phyloP scores from a whole-genome alignment of 2,888 invertebrate genomes.

The Chelonus formosanus region DNA sequence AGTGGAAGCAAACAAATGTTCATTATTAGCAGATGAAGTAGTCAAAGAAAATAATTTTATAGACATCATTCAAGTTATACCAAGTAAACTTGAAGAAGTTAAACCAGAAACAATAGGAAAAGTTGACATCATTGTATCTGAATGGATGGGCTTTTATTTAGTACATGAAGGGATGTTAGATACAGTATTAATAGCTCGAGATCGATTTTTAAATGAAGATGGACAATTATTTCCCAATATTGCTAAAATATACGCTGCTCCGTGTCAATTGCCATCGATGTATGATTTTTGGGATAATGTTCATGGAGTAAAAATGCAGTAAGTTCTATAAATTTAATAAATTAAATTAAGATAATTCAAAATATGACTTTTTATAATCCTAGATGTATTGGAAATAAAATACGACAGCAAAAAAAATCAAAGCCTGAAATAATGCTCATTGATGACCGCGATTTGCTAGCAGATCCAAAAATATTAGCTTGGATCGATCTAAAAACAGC shows the following conservation, averaged over 20 bases:
- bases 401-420: constrained; percentile 71
- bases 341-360: constrained; percentile 1
- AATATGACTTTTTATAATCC: constrained; percentile 22
- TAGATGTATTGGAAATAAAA: constrained; percentile 69
- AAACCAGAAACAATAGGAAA: constrained; percentile 71
- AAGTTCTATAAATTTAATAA: constrained; percentile 26
- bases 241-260: constrained; percentile 74
- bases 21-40: constrained; percentile 72
- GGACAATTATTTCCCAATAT: constrained; percentile 81
- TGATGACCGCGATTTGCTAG: constrained; percentile 70
- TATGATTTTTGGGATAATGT: constrained; percentile 81
- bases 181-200: constrained; percentile 84
- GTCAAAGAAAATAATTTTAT: constrained; percentile 77
- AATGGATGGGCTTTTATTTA: constrained; percentile 98
- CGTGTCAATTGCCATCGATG: constrained; percentile 72
- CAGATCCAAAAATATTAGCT: constrained; percentile 72
- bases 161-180: constrained; percentile 96
- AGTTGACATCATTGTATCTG: constrained; percentile 91
- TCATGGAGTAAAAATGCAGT: constrained; percentile 81
- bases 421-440: constrained; percentile 75
- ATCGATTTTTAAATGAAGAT: constrained; percentile 77
- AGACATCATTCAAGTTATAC: constrained; percentile 76
- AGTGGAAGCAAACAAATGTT: constrained; percentile 81
- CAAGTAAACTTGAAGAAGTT: constrained; percentile 81
- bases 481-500: constrained; percentile 77